Conservation (phyloP, 2,888 invertebrate species). For the Conchocele bisecta region DNA sequence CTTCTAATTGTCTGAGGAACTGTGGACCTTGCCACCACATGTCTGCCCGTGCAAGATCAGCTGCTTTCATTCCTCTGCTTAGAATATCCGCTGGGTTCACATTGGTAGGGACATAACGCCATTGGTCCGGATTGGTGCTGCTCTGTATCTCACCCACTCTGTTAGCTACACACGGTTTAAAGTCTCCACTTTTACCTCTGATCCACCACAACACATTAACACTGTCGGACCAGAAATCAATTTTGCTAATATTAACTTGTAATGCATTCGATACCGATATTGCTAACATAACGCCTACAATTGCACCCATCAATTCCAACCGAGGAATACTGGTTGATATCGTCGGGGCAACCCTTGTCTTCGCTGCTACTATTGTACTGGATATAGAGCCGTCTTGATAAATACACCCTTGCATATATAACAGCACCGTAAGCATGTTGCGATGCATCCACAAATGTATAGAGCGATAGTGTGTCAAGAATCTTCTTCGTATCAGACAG, state of each 20-base stretch:
- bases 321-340: slow-evolving; percentile 31
- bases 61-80: neutral
- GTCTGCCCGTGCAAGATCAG: neutral
- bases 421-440: slow-evolving; percentile 29
- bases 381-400: neutral
- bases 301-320: slow-evolving; percentile 45
- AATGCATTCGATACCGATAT: slow-evolving; percentile 3
- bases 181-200: slow-evolving; percentile 25
- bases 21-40: slow-evolving; percentile 14
- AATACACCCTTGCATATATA: slow-evolving; percentile 8
- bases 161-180: slow-evolving; percentile 53
- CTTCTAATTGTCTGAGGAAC: slow-evolving; percentile 2
- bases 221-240: slow-evolving; percentile 37
- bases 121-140: slow-evolving; percentile 3
- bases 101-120: slow-evolving; percentile 10
- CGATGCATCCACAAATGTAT: slow-evolving; percentile 45
- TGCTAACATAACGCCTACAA: slow-evolving; percentile 17
- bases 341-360: slow-evolving; percentile 42
- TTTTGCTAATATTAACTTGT: neutral
- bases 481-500: neutral
- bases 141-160: slow-evolving; percentile 43
- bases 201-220: slow-evolving; percentile 50
- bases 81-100: slow-evolving; percentile 1
- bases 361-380: slow-evolving; percentile 21
- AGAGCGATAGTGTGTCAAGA: neutral